Evolutionary conservation across 92 coral and sea anemone species (phyloP), one percentile per base, ranked within the genome.

Genomic region (Meandrina meandrites): DNA sequence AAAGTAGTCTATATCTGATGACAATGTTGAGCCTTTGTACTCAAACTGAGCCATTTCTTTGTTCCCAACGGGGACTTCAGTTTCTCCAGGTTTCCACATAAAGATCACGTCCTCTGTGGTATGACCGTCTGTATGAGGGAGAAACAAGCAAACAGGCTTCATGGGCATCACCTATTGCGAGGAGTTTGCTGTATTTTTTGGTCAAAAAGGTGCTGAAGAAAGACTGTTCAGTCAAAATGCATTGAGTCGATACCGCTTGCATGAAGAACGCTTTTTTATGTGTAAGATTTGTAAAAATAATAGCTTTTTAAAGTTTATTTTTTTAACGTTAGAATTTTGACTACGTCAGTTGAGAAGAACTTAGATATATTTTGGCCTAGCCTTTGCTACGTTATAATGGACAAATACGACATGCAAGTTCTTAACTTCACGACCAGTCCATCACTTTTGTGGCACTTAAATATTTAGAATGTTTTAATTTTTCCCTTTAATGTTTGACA

Each of bases 11-110:
- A 86, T 32, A n/a, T 66, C 69, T 4, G 93, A 60, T 2, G 50
- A 35, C n/a, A 87, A 32, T 15, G 34, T 53, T 14, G 90, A 76
- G 34, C 86, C 84, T 57, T 66, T 69, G 50, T 81, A 81, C 34
- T 66, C 88, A 32, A 90, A 90, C 77, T 90, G 93, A 40, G 93
- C 93, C 90, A 90, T 67, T 75, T 87, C 86, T 22, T 27, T 67
- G 53, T 67, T 9, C 7, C 68, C 84, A 27, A 87, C 56, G 12
- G 18, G 4, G 15, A 84, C 42, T 18, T 72, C 75, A 48, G 76
- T 85, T 56, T 82, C n/a, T 54, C 34, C 75, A 4, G 84, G 75
- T 9, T 7, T 12, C 93, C 93, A 90, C 78, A 82, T 78, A 48
- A 76, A 90, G 22, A 66, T 45, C 0, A 83, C 78, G 51, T 87